A percentile compares a stretch with the other conserved stretches of the same genome.
Evolutionary conservation across 2,797 vertebrate species (phyloP).

Genomic region (Coregonus suidteri): DNA sequence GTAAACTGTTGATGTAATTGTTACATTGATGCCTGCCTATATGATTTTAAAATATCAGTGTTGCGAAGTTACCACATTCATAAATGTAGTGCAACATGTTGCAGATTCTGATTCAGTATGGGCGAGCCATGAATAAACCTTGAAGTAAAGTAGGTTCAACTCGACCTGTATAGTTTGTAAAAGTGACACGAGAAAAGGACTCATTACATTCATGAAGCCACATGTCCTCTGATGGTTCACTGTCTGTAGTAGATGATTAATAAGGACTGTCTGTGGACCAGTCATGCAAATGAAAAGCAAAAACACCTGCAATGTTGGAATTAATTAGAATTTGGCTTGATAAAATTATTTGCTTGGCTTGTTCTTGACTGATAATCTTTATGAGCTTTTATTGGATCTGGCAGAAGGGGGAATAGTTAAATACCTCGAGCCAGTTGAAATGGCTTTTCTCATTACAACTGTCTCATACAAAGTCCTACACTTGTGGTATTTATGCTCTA

Average conservation of each 20-base stretch:
- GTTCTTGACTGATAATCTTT: background rate
- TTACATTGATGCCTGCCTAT: background rate
- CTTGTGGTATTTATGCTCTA: background rate
- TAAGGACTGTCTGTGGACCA: background rate
- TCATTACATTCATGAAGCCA: background rate
- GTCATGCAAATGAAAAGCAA: background rate
- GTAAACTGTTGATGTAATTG: background rate
- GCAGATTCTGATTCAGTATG: background rate
- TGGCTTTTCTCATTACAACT: background rate
- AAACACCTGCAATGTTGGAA: background rate
- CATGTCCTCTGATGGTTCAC: background rate
- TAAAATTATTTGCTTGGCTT: background rate
- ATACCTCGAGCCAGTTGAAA: background rate
- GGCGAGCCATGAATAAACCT: background rate
- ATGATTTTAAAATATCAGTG: background rate
- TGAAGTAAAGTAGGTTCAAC: background rate
- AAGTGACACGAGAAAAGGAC: background rate
- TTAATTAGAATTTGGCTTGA: background rate
- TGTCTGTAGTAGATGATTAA: background rate
- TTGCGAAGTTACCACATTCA: background rate
- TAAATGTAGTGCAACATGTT: background rate
- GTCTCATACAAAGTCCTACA: background rate
- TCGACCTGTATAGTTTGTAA: background rate
- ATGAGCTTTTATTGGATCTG: background rate
- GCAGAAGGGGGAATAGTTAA: background rate